A percentile compares a stretch with the other conserved stretches of the same genome.
Evolutionary conservation across 2,113 vertebrate species (phyloP).

Genomic region (Zapus hudsonius): DNA sequence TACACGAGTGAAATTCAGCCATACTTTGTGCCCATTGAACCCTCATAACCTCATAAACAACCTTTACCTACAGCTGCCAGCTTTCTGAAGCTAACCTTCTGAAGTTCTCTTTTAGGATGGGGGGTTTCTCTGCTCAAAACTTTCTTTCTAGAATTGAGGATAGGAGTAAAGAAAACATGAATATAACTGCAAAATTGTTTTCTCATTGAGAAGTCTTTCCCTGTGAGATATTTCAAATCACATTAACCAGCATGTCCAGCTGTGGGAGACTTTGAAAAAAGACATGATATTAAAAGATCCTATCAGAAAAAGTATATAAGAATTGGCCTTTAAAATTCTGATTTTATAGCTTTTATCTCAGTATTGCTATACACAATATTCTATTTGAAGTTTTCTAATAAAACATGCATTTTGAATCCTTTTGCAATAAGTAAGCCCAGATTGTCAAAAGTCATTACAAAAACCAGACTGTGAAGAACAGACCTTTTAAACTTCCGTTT

Average conservation of each 20-base stretch:
- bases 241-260: slow-evolving; percentile 3
- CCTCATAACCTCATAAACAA: not conserved
- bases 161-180: not conserved
- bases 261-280: not conserved
- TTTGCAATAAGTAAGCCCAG: not conserved
- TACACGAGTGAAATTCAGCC: not conserved
- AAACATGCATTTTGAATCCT: not conserved
- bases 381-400: slow-evolving; percentile 56
- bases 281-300: not conserved
- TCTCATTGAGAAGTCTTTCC: slow-evolving; percentile 64
- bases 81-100: not conserved
- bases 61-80: not conserved
- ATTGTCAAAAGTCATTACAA: slow-evolving; percentile 39
- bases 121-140: not conserved
- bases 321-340: slow-evolving; percentile 49
- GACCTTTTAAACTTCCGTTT: not conserved
- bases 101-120: not conserved
- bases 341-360: slow-evolving; percentile 31
- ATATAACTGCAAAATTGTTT: slow-evolving; percentile 28
- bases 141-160: not conserved
- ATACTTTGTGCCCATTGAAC: fast-evolving
- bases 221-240: slow-evolving; percentile 25
- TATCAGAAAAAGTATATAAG: slow-evolving; percentile 43
- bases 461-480: slow-evolving; percentile 42
- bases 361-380: not conserved